Evolutionary conservation across 2,888 invertebrate species (phyloP), one percentile per base, ranked within the genome.

Genomic region (Acronicta aceris): DNA sequence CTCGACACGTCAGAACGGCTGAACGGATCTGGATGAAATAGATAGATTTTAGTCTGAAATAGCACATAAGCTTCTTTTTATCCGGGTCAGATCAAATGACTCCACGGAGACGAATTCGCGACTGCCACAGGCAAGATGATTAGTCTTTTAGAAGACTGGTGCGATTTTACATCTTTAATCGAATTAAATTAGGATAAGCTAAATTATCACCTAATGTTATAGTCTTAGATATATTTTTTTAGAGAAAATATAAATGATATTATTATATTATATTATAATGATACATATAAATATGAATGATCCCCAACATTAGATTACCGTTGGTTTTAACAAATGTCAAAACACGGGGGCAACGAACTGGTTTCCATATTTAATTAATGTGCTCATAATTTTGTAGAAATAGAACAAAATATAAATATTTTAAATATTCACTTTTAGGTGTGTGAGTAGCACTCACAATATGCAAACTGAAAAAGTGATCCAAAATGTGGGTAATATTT

Each of bases 341-440:
- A 69, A 49, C 15, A 45, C 38, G 51, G 53, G 74, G 66, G 74
- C 68, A 57, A 65, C 65, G 77, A 72, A 70, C 79, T 74, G 49
- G 63, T 67, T 71, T 57, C n/a, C 51, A 48, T 59, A 50, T 63
- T 51, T 47, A 59, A 70, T 76, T 68, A 67, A 59, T 52, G 36
- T 52, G 36, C 36, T 21, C 40, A 55, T 38, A 45, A 58, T 40
- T 47, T 25, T 21, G 7, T 45, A 45, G 15, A 21, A 46, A 9
- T 42, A 12, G 6, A 33, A 42, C 17, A 9, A 63, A 41, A 13
- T 15, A 9, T 13, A 10, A 9, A 46, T n/a, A 3, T 13, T 7
- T n/a, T 6, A 38, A n/a, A 36, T 13, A 13, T 13, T 36, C 13
- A 5, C 13, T 13, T 7, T 4, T 36, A 4, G 2, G 2, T 38